These are phyloP conservation scores for Drosophila falleni DNA, from an alignment of 2,888 invertebrate species.

Conservation along the genomic window DNA sequence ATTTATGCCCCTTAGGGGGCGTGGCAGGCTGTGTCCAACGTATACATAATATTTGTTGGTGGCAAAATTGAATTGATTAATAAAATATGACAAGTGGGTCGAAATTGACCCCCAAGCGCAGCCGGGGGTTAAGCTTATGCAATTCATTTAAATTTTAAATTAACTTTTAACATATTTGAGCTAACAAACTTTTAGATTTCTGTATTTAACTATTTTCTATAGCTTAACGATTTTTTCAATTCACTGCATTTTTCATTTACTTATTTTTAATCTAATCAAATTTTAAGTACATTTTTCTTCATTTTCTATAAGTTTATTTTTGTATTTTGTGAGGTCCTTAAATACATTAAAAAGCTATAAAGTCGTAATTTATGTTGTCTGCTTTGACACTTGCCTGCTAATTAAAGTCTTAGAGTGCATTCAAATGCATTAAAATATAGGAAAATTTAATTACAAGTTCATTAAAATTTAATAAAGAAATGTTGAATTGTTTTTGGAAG, in stretches of 20 bases:
- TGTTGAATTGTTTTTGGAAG: too few relatives aligned
- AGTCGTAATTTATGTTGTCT: neutral
- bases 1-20: slow-evolving; percentile 55
- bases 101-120: slow-evolving; percentile 4
- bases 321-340: too few relatives aligned
- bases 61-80: slow-evolving; percentile 74
- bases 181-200: neutral
- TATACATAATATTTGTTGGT: slow-evolving; percentile 51
- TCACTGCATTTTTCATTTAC: neutral
- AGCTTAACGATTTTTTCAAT: neutral
- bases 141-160: slow-evolving; percentile 13
- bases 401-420: neutral
- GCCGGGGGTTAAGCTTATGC: neutral
- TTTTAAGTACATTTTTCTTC: neutral
- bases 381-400: neutral
- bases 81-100: slow-evolving; percentile 46
- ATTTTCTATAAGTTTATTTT: too few relatives aligned
- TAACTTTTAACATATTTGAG: neutral
- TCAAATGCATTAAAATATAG: too few relatives aligned
- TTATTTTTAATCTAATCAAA: neutral
- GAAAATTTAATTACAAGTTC: too few relatives aligned
- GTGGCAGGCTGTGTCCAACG: slow-evolving; percentile 11
- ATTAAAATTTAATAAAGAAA: too few relatives aligned
- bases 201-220: neutral
- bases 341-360: neutral